Conservation (phyloP, 2,888 invertebrate genomes). For the Phengaris arion region DNA sequence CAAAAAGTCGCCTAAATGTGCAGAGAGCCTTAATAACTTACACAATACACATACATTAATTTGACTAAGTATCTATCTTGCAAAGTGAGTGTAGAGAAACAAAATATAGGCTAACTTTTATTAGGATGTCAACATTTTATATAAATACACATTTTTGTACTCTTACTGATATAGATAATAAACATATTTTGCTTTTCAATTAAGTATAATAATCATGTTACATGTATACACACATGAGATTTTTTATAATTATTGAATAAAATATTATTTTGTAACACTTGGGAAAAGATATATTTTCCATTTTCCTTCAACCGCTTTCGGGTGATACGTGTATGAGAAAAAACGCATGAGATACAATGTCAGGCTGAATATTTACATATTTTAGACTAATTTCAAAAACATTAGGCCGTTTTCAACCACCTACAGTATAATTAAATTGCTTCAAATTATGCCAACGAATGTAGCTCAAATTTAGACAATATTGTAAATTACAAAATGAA, state of each 20-base stretch:
- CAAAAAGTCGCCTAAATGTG: not conserved
- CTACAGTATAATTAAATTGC: not conserved
- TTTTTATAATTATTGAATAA: not conserved
- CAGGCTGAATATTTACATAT: not conserved
- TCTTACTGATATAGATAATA: not conserved
- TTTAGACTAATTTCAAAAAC: not conserved
- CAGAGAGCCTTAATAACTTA: not conserved
- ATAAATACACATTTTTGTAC: not conserved
- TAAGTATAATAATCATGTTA: not conserved
- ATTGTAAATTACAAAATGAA: constrained; percentile 1
- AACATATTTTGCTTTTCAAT: not conserved
- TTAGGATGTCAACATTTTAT: not conserved
- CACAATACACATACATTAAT: not conserved
- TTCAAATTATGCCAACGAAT: not conserved
- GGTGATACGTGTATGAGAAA: not conserved
- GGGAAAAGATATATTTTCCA: not conserved
- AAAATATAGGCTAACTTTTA: not conserved
- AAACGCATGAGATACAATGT: not conserved
- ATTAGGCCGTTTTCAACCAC: constrained; percentile 5
- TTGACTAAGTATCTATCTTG: constrained; percentile 5
- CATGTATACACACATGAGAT: too few relatives aligned
- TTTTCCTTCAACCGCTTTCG: not conserved
- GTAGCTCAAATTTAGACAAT: not conserved
- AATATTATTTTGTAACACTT: not conserved
- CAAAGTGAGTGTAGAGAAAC: not conserved